Evolutionary conservation across 2,888 invertebrate species (phyloP), one percentile per base, ranked within the genome.

Genomic region (Julus scandinavius): DNA sequence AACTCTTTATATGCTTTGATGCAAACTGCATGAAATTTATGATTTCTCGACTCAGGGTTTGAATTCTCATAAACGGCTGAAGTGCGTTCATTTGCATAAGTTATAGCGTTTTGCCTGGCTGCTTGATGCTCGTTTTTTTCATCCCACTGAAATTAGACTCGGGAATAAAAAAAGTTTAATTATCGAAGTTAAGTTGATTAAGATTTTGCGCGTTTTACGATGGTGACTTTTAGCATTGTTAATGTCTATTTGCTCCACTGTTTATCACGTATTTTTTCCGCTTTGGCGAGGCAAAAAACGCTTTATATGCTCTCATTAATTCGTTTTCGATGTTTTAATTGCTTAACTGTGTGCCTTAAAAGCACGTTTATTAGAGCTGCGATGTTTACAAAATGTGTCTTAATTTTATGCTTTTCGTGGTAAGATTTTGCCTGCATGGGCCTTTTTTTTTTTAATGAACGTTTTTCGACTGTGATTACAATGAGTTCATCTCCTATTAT

Each of bases 381-480:
- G 85, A 45, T 85, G 85, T 49, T 49, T 85, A 85, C 85, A 49
- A 85, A 85, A 85, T 50, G 85, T 85, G 85, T 85, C 50, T 85
- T 85, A 85, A 85, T 85, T 85, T 85, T 50, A 85, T 85, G 85
- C 85, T 85, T 85, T 45, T 85, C 45, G 80, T 80, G 80, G 80
- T 80, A 38, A 80, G 80, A 80, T 80, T 80, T 80, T 80, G 80
- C 80, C 50, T 13, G 50, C 9, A 45, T 20, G 63, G 20, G 80
- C 80, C 38, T n/a, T 45, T 45, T 45, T 80, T 80, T 80, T 80
- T 80, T 80, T 38, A 80, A 80, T 38, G 80, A 85, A 85, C 49
- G 85, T 49, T 49, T 85, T 85, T 49, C 45, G 45, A 85, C 85
- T 85, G 50, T 85, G 85, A 85, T 85, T 85, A 85, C 50, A 85